Percentiles rank a stretch among this genome's conserved stretches.
Evolutionary conservation across 2,797 vertebrate genomes (phyloP).

Genomic region (Chelonia mydas): DNA sequence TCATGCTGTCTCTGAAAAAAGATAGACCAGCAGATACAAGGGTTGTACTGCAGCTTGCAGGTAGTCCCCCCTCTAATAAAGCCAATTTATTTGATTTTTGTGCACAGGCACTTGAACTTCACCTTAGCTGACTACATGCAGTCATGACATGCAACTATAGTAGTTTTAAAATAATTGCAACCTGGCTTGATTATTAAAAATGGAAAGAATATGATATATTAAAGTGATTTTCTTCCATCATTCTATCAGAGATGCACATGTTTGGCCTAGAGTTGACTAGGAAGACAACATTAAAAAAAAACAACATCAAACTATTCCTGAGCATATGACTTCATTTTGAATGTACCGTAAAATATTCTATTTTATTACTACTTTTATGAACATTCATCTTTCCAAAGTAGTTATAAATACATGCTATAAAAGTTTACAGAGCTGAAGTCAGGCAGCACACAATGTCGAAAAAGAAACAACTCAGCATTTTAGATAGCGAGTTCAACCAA

Average conservation of each 20-base stretch:
- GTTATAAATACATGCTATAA: conserved; percentile 64
- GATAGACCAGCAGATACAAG: neutral
- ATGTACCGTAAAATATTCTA: conserved; percentile 55
- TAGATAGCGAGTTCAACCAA: conserved; percentile 45
- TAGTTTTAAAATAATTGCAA: conserved; percentile 14
- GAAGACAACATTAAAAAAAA: conserved; percentile 53
- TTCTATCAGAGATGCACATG: neutral
- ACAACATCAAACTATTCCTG: conserved; percentile 69
- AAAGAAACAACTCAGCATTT: conserved; percentile 55
- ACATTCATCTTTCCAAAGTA: conserved; percentile 40
- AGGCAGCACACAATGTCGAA: conserved; percentile 51
- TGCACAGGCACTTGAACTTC: conserved; percentile 6
- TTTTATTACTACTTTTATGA: conserved; percentile 46
- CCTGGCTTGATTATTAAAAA: conserved; percentile 8
- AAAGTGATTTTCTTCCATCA: neutral
- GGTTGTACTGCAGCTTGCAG: conserved; percentile 34
- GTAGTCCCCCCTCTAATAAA: conserved; percentile 30
- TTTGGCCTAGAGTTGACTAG: conserved; percentile 50
- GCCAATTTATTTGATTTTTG: neutral
- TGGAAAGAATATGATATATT: neutral
- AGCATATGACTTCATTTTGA: conserved; percentile 38
- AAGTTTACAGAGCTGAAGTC: conserved; percentile 43
- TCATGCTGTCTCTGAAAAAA: neutral
- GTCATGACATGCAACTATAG: conserved; percentile 35
- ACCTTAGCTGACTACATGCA: conserved; percentile 35